Conservation (phyloP, 2,888 invertebrate species). For the Drosophila seclusa region DNA sequence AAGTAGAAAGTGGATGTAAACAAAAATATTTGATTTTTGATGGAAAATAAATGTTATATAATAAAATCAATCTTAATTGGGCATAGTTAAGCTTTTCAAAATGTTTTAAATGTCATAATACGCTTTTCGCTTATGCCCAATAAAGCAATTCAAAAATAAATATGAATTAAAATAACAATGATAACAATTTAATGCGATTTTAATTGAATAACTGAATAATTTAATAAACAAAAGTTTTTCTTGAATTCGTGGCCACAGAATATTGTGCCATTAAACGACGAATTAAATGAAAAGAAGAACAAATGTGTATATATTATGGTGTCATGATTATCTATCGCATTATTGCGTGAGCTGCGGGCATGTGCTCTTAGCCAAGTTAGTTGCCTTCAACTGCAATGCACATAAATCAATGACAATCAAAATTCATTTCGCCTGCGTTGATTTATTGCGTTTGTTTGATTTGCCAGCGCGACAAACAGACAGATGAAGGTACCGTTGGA, state of each 20-base stretch:
- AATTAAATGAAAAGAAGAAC: neutral
- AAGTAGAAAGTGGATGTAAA: neutral
- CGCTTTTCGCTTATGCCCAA: neutral
- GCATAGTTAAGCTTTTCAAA: neutral
- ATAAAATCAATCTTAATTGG: neutral
- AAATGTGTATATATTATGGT: constrained; percentile 15
- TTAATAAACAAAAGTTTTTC: neutral
- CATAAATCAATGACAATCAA: constrained; percentile 81
- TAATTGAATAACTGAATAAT: neutral
- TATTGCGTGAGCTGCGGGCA: constrained; percentile 57
- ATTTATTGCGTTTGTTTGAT: constrained; percentile 78
- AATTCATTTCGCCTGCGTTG: constrained; percentile 76
- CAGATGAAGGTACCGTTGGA: constrained; percentile 9
- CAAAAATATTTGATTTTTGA: neutral
- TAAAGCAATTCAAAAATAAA: neutral
- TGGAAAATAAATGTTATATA: neutral
- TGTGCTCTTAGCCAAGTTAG: constrained; percentile 27
- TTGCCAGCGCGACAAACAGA: constrained; percentile 42
- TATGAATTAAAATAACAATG: neutral
- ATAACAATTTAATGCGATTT: neutral
- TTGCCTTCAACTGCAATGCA: constrained; percentile 62
- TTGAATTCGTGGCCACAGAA: neutral
- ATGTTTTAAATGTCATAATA: neutral
- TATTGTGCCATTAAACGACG: neutral
- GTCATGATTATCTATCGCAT: constrained; percentile 69